These are phyloP conservation scores for Ypsolopha scabrella DNA, from an alignment of 2,888 invertebrate genomes.

Conservation along the genomic window DNA sequence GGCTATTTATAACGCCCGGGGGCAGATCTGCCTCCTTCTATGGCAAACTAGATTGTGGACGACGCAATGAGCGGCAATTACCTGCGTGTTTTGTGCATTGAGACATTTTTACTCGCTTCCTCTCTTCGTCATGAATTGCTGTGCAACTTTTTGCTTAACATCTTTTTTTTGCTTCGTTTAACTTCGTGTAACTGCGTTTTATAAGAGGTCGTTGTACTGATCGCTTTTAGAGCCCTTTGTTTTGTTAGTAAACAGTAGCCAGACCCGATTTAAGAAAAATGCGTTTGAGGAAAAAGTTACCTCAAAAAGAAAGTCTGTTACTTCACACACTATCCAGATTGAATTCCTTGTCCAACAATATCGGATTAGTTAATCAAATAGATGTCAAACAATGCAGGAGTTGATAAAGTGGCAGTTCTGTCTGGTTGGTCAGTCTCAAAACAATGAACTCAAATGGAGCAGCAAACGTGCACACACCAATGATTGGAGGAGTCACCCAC, in stretches of 20 bases:
- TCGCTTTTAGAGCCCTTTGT: constrained; percentile 33
- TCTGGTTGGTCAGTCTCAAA: constrained; percentile 30
- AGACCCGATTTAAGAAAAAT: constrained; percentile 23
- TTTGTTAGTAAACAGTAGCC: constrained; percentile 41
- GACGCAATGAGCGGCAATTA: constrained; percentile 37
- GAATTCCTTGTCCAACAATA: constrained; percentile 15
- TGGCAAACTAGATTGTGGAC: constrained; percentile 50
- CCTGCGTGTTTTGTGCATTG: constrained; percentile 37
- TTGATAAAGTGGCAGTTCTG: constrained; percentile 28
- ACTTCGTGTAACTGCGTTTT: constrained; percentile 22
- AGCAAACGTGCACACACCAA: constrained; percentile 27
- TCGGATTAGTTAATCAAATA: constrained; percentile 7
- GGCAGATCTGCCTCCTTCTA: constrained; percentile 56
- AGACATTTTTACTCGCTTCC: constrained; percentile 44
- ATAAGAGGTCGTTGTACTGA: constrained; percentile 40
- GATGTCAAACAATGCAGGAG: constrained; percentile 24
- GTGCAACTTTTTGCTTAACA: constrained; percentile 24
- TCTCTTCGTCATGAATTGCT: constrained; percentile 29
- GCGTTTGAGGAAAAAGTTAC: constrained; percentile 21
- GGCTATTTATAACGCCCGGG: constrained; percentile 57
- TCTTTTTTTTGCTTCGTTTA: constrained; percentile 5
- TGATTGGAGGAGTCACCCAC: constrained; percentile 21
- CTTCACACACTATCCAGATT: too few relatives aligned
- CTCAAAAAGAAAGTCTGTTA: too few relatives aligned
- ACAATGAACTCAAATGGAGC: constrained; percentile 45